Percentiles rank a stretch among this genome's conserved stretches.
Evolutionary conservation across 2,113 vertebrate genomes (phyloP).

Genomic region (Diglossa brunneiventris): DNA sequence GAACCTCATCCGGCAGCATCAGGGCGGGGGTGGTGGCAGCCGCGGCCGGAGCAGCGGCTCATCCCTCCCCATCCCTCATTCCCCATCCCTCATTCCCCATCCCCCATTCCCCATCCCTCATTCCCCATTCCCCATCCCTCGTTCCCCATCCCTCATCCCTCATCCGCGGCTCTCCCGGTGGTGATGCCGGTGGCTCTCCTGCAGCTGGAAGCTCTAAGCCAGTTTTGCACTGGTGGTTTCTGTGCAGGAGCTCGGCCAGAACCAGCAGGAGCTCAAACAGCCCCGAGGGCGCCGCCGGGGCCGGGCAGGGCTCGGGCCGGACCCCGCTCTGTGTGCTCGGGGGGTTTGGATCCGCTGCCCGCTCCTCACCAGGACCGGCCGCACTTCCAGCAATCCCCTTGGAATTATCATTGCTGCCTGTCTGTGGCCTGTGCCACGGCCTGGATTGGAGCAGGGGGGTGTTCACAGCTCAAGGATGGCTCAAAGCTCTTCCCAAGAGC

Average conservation of each 20-base stretch:
- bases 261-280: background rate
- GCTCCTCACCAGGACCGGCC: background rate
- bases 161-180: rapidly evolving
- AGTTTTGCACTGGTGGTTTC: background rate
- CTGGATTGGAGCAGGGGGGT: rapidly evolving
- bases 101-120: no score
- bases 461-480: rapidly evolving
- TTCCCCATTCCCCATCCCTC: no score
- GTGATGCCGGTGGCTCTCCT: rapidly evolving
- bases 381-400: rapidly evolving
- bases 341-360: background rate
- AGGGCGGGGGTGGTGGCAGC: rapidly evolving
- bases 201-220: background rate
- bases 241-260: background rate
- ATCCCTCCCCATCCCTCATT: no score
- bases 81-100: no score
- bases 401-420: background rate
- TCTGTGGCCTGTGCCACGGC: rapidly evolving
- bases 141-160: no score
- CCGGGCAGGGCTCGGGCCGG: rapidly evolving
- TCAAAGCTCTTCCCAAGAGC: background rate
- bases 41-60: rapidly evolving
- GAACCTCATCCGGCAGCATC: background rate
- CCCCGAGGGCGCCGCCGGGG: rapidly evolving
- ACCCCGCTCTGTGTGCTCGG: rapidly evolving